Percentiles rank a stretch among this genome's conserved stretches.
phyloP scores from a whole-genome alignment of 1,140 invertebrate species.

The Meloidogyne hapla region DNA sequence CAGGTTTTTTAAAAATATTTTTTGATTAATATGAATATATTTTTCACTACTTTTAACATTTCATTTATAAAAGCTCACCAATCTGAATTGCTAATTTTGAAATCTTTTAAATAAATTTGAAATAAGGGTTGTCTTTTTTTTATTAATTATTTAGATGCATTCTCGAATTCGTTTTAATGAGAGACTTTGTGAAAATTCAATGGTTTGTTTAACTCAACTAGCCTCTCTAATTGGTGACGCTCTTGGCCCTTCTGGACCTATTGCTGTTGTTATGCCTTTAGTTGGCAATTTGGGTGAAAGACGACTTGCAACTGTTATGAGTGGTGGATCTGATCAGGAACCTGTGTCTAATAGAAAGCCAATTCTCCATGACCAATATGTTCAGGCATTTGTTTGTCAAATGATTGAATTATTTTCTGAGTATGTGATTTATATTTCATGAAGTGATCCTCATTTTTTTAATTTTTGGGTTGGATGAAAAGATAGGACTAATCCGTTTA shows the following conservation, averaged over 20 bases:
- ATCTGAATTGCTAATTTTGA: no score
- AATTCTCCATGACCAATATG: slow-evolving; percentile 23
- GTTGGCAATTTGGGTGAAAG: slow-evolving; percentile 12
- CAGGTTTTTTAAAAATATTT: slow-evolving; percentile 13
- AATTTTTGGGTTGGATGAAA: no score
- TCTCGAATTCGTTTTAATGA: slow-evolving; percentile 26
- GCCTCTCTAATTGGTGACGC: slow-evolving; percentile 34
- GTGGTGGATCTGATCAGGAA: not conserved
- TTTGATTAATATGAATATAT: no score
- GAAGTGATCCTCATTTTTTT: no score
- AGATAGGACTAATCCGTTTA: no score
- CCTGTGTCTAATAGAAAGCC: not conserved
- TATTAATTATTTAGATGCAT: slow-evolving; percentile 28
- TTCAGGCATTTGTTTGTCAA: slow-evolving; percentile 26
- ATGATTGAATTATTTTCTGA: slow-evolving; percentile 27
- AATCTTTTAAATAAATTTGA: no score
- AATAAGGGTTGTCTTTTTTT: not conserved
- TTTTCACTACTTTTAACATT: no score
- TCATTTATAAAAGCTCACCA: no score
- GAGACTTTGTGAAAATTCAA: slow-evolving; percentile 31
- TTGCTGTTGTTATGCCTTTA: slow-evolving; percentile 21
- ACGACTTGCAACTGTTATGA: slow-evolving; percentile 20
- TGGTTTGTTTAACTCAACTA: slow-evolving; percentile 35
- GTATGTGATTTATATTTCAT: not conserved
- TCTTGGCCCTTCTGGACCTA: slow-evolving; percentile 17